Conservation (phyloP, 2,888 invertebrate genomes). For the Agrochola lota region DNA sequence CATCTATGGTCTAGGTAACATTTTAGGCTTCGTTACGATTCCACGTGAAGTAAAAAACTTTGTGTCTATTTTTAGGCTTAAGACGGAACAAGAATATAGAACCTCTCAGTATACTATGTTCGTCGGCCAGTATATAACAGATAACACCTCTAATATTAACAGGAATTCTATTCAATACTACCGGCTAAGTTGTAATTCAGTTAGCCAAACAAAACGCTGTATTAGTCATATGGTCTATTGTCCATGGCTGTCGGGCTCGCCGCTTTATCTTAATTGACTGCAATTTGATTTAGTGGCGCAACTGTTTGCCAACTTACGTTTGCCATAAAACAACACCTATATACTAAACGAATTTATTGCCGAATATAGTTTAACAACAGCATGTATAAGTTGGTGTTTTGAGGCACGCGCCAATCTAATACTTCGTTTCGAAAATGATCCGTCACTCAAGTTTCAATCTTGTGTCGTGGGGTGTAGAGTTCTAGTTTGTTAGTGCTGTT, state of each 20-base stretch:
- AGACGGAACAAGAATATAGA: background rate
- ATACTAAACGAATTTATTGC: conserved; percentile 66
- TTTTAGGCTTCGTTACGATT: too few species aligned
- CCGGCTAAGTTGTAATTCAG: conserved; percentile 80
- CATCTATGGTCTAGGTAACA: too few species aligned
- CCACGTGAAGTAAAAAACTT: background rate
- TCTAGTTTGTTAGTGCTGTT: conserved; percentile 37
- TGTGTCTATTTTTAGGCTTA: background rate
- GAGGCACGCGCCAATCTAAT: conserved; percentile 71
- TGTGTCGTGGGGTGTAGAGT: conserved; percentile 58
- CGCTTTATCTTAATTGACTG: conserved; percentile 90
- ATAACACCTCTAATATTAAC: conserved; percentile 58
- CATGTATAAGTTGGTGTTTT: conserved; percentile 72
- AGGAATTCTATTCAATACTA: conserved; percentile 79
- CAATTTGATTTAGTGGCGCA: conserved; percentile 88
- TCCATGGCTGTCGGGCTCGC: conserved; percentile 85
- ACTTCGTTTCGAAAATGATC: conserved; percentile 50
- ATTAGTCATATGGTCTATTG: conserved; percentile 88
- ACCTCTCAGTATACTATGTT: background rate
- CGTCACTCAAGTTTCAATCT: conserved; percentile 62
- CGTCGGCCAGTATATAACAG: conserved; percentile 44
- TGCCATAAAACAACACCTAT: conserved; percentile 62
- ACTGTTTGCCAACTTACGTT: conserved; percentile 74
- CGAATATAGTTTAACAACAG: conserved; percentile 64
- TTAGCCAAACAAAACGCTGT: conserved; percentile 87